Percentiles rank a stretch among this genome's conserved stretches.
Evolutionary conservation across 2,113 vertebrate genomes (phyloP).

Genomic region (Centropus bengalensis): DNA sequence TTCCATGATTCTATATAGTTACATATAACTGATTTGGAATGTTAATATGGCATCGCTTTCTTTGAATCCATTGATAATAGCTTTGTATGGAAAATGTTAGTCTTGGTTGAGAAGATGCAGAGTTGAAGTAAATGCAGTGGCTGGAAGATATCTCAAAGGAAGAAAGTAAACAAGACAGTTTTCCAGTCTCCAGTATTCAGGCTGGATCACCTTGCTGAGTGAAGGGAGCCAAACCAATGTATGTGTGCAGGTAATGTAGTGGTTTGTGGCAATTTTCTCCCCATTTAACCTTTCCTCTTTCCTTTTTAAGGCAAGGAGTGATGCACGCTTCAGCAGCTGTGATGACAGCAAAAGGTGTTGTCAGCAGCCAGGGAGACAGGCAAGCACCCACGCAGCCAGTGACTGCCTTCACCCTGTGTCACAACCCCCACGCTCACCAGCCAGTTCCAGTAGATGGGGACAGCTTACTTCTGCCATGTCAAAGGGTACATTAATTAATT

Average conservation of each 20-base stretch:
- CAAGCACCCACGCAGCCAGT: background rate
- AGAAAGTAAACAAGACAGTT: background rate
- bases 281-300: background rate
- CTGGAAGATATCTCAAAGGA: background rate
- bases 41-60: background rate
- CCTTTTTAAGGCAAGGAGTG: background rate
- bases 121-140: background rate
- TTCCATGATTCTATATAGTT: background rate
- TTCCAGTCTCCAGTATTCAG: background rate
- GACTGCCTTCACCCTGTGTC: background rate
- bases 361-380: background rate
- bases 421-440: background rate
- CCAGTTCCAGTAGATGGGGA: background rate
- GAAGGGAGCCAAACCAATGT: background rate
- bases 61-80: background rate
- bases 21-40: background rate
- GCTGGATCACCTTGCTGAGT: background rate
- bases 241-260: background rate
- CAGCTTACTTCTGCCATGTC: background rate
- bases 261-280: accelerated
- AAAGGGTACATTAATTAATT: background rate
- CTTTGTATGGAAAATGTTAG: background rate
- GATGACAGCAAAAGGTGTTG: background rate
- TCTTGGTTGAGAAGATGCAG: background rate
- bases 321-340: constrained; percentile 43